Evolutionary conservation across 1,140 invertebrate genomes (phyloP).

Genomic region (Drosophila ficusphila): DNA sequence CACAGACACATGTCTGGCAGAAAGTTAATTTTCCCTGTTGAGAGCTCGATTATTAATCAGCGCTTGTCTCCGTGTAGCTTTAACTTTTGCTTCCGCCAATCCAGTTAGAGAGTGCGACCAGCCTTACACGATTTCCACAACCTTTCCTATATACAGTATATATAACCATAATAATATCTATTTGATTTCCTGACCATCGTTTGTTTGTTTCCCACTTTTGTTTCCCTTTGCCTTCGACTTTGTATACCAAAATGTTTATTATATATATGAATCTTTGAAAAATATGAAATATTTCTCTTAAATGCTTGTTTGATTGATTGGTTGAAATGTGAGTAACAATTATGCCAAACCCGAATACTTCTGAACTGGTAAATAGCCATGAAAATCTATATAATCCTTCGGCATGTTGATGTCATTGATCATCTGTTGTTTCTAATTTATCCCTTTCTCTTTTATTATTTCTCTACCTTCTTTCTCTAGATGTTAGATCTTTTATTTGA

Average conservation of each 20-base stretch:
- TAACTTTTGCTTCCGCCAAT: slow-evolving; percentile 17
- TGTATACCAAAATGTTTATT: slow-evolving; percentile 45
- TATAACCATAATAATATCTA: slow-evolving; percentile 39
- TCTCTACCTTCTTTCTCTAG: slow-evolving; percentile 10
- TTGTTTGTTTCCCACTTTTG: slow-evolving; percentile 48
- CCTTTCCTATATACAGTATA: slow-evolving; percentile 11
- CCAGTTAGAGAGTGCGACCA: not conserved
- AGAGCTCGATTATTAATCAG: slow-evolving; percentile 43
- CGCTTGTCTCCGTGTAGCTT: slow-evolving; percentile 8
- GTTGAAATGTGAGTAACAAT: slow-evolving; percentile 84
- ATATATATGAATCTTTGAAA: slow-evolving; percentile 61
- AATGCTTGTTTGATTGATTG: slow-evolving; percentile 84
- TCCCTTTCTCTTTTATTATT: slow-evolving; percentile 3
- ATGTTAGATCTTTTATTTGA: slow-evolving; percentile 17
- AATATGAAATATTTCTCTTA: slow-evolving; percentile 83
- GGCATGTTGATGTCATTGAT: slow-evolving; percentile 68
- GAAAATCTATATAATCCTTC: slow-evolving; percentile 44
- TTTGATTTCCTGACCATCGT: slow-evolving; percentile 49
- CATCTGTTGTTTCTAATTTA: slow-evolving; percentile 15
- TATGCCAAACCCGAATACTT: slow-evolving; percentile 72
- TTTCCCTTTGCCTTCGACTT: slow-evolving; percentile 45
- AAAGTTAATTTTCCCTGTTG: slow-evolving; percentile 1
- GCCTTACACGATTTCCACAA: not conserved
- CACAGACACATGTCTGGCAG: slow-evolving; percentile 12
- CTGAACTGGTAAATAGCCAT: slow-evolving; percentile 65